Percentiles rank a stretch among this genome's conserved stretches.
phyloP scores from a whole-genome alignment of 1,140 invertebrate genomes.

The Drosophila funebris region DNA sequence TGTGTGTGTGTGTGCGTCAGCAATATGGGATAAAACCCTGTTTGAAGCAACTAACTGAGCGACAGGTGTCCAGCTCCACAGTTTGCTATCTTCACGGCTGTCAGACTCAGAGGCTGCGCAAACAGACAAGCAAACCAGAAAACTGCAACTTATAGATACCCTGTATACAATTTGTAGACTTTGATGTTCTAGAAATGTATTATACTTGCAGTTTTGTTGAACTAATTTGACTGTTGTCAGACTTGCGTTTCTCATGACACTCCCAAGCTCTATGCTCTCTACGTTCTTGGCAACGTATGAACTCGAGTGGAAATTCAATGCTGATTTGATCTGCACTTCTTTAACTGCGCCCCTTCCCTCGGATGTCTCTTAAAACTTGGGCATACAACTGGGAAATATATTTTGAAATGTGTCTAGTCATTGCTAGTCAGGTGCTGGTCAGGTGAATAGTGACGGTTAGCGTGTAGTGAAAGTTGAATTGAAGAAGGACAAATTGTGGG shows the following conservation, averaged over 20 bases:
- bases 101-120: neutral
- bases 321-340: neutral
- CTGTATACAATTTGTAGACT: neutral
- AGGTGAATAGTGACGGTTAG: neutral
- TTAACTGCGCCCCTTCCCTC: neutral
- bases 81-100: neutral
- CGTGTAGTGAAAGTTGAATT: neutral
- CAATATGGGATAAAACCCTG: constrained; percentile 1
- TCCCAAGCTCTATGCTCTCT: neutral
- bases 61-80: constrained; percentile 12
- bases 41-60: neutral
- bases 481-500: too few species aligned
- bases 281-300: neutral
- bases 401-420: neutral
- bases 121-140: neutral
- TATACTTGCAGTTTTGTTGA: neutral
- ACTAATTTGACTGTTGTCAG: too few species aligned
- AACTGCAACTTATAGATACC: neutral
- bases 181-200: too few species aligned
- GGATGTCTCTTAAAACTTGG: neutral
- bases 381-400: neutral
- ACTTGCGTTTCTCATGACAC: too few species aligned
- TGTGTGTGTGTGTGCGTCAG: neutral
- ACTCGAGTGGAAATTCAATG: constrained; percentile 47
- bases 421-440: neutral